phyloP scores from a whole-genome alignment of 2,888 invertebrate species.

The Ischnus inquisitorius region DNA sequence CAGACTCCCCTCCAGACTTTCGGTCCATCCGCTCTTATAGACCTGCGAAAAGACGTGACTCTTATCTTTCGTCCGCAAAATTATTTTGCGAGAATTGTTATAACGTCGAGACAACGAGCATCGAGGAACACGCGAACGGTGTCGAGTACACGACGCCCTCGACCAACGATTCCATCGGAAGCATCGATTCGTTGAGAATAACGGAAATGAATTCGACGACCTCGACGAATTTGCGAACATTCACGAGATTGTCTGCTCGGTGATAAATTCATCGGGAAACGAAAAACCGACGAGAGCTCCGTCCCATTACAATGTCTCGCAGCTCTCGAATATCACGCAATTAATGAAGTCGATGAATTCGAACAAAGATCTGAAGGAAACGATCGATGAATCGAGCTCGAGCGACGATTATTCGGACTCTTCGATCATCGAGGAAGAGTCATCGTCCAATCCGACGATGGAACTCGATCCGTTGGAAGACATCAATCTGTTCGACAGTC shows the following conservation, averaged over 20 bases:
- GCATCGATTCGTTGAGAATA: slow-evolving; percentile 62
- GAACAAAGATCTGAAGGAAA: slow-evolving; percentile 4
- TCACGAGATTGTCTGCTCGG: slow-evolving; percentile 74
- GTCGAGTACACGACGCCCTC: slow-evolving; percentile 35
- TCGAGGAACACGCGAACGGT: slow-evolving; percentile 34
- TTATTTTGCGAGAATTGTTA: slow-evolving; percentile 75
- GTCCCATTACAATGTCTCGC: background rate
- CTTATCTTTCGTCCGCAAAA: too few species aligned
- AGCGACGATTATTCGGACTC: background rate
- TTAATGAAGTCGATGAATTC: slow-evolving; percentile 35
- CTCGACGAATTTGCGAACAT: slow-evolving; percentile 71
- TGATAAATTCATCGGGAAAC: slow-evolving; percentile 59
- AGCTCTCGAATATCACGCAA: slow-evolving; percentile 63
- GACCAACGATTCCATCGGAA: slow-evolving; percentile 69
- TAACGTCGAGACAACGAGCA: slow-evolving; percentile 1
- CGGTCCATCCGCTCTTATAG: slow-evolving; percentile 87
- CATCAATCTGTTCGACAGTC: slow-evolving; percentile 62
- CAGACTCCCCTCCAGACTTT: slow-evolving; percentile 90
- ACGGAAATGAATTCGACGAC: slow-evolving; percentile 62
- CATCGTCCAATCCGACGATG: background rate
- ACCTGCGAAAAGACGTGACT: slow-evolving; percentile 75
- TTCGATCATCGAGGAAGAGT: background rate
- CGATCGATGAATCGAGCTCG: background rate
- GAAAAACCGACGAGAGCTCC: background rate
- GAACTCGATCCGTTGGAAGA: slow-evolving; percentile 54